Conservation (phyloP, 2,113 vertebrate genomes). For the Herpetotheres cachinnans region DNA sequence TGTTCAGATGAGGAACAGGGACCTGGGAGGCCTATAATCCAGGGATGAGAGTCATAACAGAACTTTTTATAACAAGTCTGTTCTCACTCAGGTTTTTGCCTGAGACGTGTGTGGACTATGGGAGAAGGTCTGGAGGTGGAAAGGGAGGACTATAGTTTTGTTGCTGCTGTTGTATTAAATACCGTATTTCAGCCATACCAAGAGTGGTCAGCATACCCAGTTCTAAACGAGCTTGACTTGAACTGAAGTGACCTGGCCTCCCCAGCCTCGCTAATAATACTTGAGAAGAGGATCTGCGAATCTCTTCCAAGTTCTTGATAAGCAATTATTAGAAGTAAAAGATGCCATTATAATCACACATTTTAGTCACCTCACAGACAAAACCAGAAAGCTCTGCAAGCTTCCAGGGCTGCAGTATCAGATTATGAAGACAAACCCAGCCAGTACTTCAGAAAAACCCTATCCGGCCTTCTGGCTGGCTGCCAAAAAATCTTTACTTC, state of each 20-base stretch:
- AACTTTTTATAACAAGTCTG: background rate
- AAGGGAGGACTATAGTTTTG: background rate
- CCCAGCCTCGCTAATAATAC: background rate
- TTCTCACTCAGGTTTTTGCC: background rate
- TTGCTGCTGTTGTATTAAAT: background rate
- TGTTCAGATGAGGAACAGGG: background rate
- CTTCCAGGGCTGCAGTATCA: background rate
- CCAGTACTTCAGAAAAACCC: background rate
- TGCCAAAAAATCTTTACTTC: constrained; percentile 54
- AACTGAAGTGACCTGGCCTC: background rate
- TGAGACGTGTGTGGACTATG: background rate
- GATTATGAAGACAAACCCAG: background rate
- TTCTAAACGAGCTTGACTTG: background rate
- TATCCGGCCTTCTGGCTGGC: background rate
- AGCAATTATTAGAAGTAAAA: background rate
- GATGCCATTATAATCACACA: background rate
- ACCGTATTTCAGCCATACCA: background rate
- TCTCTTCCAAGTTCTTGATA: background rate
- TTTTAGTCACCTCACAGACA: background rate
- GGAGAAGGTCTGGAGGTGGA: background rate
- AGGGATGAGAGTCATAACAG: background rate
- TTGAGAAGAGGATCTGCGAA: background rate
- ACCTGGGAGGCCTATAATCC: background rate
- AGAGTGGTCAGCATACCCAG: background rate
- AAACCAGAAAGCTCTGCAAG: constrained; percentile 26